Evolutionary conservation across 2,797 vertebrate genomes (phyloP), one percentile per base, ranked within the genome.

Genomic region (Catostomus latipinnis): DNA sequence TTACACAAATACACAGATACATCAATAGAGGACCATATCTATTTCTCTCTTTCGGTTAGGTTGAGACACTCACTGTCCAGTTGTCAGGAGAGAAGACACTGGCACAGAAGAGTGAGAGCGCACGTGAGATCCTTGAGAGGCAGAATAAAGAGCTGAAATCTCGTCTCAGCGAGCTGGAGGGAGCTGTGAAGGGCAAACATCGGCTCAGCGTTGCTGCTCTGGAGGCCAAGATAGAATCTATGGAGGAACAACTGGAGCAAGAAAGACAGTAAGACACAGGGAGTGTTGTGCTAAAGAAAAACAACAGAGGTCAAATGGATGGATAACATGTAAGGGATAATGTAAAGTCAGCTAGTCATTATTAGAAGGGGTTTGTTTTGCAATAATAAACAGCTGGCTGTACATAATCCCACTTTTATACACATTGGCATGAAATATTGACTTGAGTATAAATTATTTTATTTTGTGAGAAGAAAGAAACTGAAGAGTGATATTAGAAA

Each of bases 211-310:
- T 97, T 2, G 95, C 95, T 0, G 94, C 96, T 71, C 91, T 98
- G n/a, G 96, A 98, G 91, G 93, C 95, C 65, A 97, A 97, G 90
- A 93, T 98, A 50, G 93, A 96, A n/a, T 91, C 95, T 6, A 92
- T 96, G 84, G 96, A 97, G 83, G 96, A 98, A 84, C 96, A 96
- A 87, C 86, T 97, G 89, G 96, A 98, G 71, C 96, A 96, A 83
- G 96, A 98, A 88, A 92, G 91, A 93, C 95, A 95, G 96, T 96
- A 89, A 95, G 74, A 68, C 18, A n/a, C 34, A 6, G 16, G 4
- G 62, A 13, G 16, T 18, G 0, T 18, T 18, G 46, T 60, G 54
- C 57, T 49, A 4, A 61, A n/a, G 61, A 16, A 8, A 56, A 53
- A n/a, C 43, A 2, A 7, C 8, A 12, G 8, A 54, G 7, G 0